These are phyloP conservation scores for Girardinus metallicus DNA, from an alignment of 2,797 vertebrate genomes.

Conservation along the genomic window DNA sequence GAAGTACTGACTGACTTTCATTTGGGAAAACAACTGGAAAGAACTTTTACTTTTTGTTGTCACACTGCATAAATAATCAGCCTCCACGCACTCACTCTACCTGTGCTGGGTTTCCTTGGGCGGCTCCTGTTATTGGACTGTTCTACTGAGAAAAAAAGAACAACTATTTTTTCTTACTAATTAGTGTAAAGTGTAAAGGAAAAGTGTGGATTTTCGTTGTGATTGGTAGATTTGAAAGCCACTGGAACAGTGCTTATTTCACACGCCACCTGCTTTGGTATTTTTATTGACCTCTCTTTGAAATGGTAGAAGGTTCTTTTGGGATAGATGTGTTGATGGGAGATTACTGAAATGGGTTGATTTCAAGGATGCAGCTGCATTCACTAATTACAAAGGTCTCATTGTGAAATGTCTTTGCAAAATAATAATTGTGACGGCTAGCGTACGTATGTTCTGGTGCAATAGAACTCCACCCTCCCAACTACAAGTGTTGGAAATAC, in stretches of 20 bases:
- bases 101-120: conserved; percentile 50
- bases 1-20: conserved; percentile 61
- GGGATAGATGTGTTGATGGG: conserved; percentile 31
- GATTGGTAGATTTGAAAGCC: conserved; percentile 59
- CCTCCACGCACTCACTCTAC: conserved; percentile 19
- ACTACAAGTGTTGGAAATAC: conserved; percentile 59
- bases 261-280: conserved; percentile 36
- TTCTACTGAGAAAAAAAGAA: conserved; percentile 25
- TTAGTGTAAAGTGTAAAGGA: conserved; percentile 54
- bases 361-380: conserved; percentile 55
- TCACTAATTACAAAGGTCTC: conserved; percentile 48
- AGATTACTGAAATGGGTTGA: conserved; percentile 32
- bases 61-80: conserved; percentile 26
- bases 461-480: conserved; percentile 67
- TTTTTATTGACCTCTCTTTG: conserved; percentile 50
- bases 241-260: conserved; percentile 48
- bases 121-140: conserved; percentile 39
- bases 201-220: conserved; percentile 54
- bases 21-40: conserved; percentile 63
- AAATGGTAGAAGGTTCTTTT: conserved; percentile 41
- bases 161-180: conserved; percentile 49
- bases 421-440: conserved; percentile 65
- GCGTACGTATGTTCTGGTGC: conserved; percentile 70
- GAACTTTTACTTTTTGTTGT: conserved; percentile 62
- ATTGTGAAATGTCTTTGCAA: conserved; percentile 56